phyloP scores from a whole-genome alignment of 2,797 vertebrate genomes.

The Notolepis coatsorum region DNA sequence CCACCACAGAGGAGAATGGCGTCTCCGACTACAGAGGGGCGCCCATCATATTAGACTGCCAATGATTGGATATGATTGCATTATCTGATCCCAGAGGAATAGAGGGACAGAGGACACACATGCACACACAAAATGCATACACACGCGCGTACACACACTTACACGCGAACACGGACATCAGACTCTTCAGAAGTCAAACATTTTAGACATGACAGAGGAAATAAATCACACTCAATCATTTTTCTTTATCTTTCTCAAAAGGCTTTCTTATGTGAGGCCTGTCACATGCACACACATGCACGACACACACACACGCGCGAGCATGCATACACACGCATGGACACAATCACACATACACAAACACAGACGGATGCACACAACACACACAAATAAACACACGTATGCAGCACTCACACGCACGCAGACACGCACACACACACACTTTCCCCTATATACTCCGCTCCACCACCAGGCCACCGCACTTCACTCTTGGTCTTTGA shows the following conservation, averaged over 20 bases:
- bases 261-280: conserved; percentile 22
- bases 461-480: conserved; percentile 75
- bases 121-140: conserved; percentile 16
- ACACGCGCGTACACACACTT: conserved; percentile 25
- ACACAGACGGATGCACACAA: conserved; percentile 22
- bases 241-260: conserved; percentile 63
- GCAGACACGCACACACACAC: conserved; percentile 38
- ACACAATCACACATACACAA: conserved; percentile 21
- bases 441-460: conserved; percentile 55
- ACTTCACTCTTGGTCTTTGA: conserved; percentile 78
- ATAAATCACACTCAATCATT: conserved; percentile 58
- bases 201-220: conserved; percentile 47
- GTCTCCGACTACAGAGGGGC: conserved; percentile 76
- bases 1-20: conserved; percentile 73
- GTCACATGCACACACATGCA: conserved; percentile 23
- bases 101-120: conserved; percentile 58
- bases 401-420: conserved; percentile 28
- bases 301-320: not conserved
- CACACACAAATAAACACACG: conserved; percentile 15
- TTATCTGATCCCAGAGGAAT: conserved; percentile 70
- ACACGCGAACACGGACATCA: conserved; percentile 31
- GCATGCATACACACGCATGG: conserved; percentile 3
- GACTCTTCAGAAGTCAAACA: conserved; percentile 61
- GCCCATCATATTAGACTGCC: conserved; percentile 73
- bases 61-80: conserved; percentile 75